These are phyloP conservation scores for Hymenochirus boettgeri DNA, from an alignment of 2,113 vertebrate genomes.

Conservation along the genomic window DNA sequence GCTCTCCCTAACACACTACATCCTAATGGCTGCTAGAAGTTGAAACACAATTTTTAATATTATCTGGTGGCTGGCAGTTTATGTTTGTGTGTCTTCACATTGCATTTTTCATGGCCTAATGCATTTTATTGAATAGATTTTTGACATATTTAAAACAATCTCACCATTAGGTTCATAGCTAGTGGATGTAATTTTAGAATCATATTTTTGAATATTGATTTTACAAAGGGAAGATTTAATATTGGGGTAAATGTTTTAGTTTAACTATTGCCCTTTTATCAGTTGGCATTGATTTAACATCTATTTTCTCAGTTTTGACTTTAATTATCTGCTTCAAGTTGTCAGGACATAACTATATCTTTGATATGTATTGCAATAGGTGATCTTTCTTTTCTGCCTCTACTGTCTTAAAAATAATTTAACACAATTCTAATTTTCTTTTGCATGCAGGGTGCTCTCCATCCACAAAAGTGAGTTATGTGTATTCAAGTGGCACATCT, in stretches of 20 bases:
- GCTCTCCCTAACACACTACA: too few species aligned
- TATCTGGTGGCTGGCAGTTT: too few species aligned
- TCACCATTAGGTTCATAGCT: too few species aligned
- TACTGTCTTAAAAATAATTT: constrained; percentile 66
- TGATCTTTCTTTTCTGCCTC: constrained; percentile 49
- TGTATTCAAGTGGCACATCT: constrained; percentile 67
- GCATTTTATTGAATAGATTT: too few species aligned
- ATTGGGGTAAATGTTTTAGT: constrained; percentile 37
- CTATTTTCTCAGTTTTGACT: constrained; percentile 51
- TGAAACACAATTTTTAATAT: too few species aligned
- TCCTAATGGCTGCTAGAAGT: too few species aligned
- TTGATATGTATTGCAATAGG: constrained; percentile 61
- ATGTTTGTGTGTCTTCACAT: too few species aligned
- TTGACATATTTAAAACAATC: too few species aligned
- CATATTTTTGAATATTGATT: constrained; percentile 2
- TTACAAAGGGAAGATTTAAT: constrained; percentile 19
- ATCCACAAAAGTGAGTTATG: constrained; percentile 70
- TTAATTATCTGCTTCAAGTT: constrained; percentile 60
- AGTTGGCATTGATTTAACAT: constrained; percentile 54
- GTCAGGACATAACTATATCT: constrained; percentile 57
- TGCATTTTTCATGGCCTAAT: too few species aligned
- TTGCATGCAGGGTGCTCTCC: constrained; percentile 56
- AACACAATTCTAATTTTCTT: constrained; percentile 71
- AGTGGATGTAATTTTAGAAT: too few species aligned
- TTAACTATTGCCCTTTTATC: constrained; percentile 48